Evolutionary conservation across 1,140 invertebrate species (phyloP).

Genomic region (Thrips palmi): DNA sequence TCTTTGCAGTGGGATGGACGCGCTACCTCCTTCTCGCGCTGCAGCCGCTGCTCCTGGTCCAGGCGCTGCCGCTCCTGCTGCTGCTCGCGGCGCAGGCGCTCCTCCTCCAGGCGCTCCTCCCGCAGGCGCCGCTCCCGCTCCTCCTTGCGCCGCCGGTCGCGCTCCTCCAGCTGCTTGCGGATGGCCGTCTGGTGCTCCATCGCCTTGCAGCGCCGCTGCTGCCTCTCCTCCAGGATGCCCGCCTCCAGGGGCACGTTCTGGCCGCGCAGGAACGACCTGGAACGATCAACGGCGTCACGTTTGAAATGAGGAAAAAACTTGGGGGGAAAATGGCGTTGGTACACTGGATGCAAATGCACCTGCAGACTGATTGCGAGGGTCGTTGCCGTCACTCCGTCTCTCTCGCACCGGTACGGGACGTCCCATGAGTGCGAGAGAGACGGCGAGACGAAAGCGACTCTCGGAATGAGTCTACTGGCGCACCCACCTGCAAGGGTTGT

Average conservation of each 20-base stretch:
- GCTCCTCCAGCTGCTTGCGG: slow-evolving; percentile 45
- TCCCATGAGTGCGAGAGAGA: too few species aligned
- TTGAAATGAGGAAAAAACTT: too few species aligned
- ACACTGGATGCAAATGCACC: too few species aligned
- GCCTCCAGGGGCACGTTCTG: slow-evolving; percentile 49
- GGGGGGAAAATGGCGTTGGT: too few species aligned
- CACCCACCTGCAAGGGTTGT: too few species aligned
- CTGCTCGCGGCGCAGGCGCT: slow-evolving; percentile 37
- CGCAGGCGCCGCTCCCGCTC: slow-evolving; percentile 34
- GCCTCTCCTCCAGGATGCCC: slow-evolving; percentile 40
- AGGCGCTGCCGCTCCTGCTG: slow-evolving; percentile 35
- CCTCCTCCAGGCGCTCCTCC: slow-evolving; percentile 44
- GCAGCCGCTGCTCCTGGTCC: slow-evolving; percentile 21
- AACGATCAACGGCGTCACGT: too few species aligned
- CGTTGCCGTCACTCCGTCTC: too few species aligned
- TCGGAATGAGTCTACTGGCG: too few species aligned
- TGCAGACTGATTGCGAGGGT: too few species aligned
- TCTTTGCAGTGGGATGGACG: too few species aligned
- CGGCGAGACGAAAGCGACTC: too few species aligned
- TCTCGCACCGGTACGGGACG: too few species aligned
- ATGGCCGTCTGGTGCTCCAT: slow-evolving; percentile 49
- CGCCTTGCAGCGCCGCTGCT: slow-evolving; percentile 41
- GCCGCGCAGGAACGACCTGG: slow-evolving; percentile 43
- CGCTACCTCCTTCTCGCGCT: slow-evolving; percentile 22
- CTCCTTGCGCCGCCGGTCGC: slow-evolving; percentile 36